phyloP scores from a whole-genome alignment of 1,140 invertebrate species.

The Drosophila lini region DNA sequence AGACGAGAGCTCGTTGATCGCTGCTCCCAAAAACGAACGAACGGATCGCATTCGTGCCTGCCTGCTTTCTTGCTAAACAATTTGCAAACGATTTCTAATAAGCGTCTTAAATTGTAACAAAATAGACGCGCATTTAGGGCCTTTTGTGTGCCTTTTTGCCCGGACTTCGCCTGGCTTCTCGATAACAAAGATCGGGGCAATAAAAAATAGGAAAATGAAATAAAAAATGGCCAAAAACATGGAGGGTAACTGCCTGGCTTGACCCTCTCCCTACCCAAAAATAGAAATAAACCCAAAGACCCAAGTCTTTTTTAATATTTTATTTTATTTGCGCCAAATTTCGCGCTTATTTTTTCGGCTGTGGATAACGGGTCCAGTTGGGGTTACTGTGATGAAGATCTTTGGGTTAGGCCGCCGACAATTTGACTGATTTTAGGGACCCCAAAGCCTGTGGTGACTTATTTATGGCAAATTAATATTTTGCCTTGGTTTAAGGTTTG shows the following conservation, averaged over 20 bases:
- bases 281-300: conserved; percentile 17
- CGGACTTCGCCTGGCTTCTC: conserved; percentile 10
- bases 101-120: conserved; percentile 83
- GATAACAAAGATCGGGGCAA: conserved; percentile 59
- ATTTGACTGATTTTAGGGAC: conserved; percentile 45
- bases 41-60: conserved; percentile 66
- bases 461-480: conserved; percentile 28
- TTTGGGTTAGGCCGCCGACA: conserved; percentile 42
- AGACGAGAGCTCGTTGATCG: conserved; percentile 20
- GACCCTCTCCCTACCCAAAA: conserved; percentile 30
- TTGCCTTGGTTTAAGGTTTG: background rate
- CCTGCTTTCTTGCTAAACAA: conserved; percentile 76
- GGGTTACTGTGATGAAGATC: conserved; percentile 46
- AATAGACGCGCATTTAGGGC: conserved; percentile 81
- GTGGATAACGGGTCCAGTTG: conserved; percentile 47
- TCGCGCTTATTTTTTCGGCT: conserved; percentile 52
- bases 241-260: conserved; percentile 58
- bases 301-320: conserved; percentile 37
- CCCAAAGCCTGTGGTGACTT: conserved; percentile 23
- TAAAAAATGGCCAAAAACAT: conserved; percentile 38
- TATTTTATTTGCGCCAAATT: conserved; percentile 66
- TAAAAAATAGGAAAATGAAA: conserved; percentile 39
- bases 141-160: conserved; percentile 56
- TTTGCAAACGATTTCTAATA: conserved; percentile 82
- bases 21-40: conserved; percentile 41